These are phyloP conservation scores for Callipepla squamata DNA, from an alignment of 2,113 vertebrate genomes.

Conservation along the genomic window DNA sequence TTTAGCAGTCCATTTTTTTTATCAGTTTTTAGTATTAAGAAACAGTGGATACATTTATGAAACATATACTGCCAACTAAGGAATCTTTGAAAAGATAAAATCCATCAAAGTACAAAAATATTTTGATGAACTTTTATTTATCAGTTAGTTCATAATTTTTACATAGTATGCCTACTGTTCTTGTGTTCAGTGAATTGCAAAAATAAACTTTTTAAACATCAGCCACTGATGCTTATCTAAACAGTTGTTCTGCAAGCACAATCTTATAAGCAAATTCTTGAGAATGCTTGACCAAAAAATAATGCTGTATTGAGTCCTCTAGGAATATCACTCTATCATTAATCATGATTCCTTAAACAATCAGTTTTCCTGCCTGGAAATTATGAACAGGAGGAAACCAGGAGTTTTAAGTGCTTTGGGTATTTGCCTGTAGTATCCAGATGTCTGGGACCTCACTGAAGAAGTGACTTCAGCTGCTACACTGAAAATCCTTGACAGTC, in stretches of 20 bases:
- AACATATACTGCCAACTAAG: not conserved
- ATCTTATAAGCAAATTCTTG: not conserved
- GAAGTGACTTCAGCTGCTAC: slow-evolving; percentile 10
- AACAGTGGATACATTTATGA: not conserved
- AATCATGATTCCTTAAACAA: not conserved
- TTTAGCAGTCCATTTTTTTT: not conserved
- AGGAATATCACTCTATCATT: not conserved
- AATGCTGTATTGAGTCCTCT: not conserved
- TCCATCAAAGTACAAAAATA: not conserved
- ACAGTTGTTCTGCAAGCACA: fast-evolving
- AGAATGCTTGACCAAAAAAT: not conserved
- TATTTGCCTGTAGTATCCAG: slow-evolving; percentile 23
- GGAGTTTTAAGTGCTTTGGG: slow-evolving; percentile 4
- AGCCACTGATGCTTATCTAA: not conserved
- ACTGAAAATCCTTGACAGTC: slow-evolving; percentile 10
- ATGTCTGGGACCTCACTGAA: slow-evolving; percentile 40
- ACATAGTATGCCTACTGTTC: not conserved
- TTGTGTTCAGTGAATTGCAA: not conserved
- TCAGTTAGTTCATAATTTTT: not conserved
- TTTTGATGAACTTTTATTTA: not conserved
- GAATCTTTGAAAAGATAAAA: not conserved
- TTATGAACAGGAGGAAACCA: not conserved
- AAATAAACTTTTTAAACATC: not conserved
- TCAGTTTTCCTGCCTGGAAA: not conserved
- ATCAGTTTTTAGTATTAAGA: not conserved